phyloP scores from a whole-genome alignment of 2,113 vertebrate genomes.

The Myiozetetes cayanensis region DNA sequence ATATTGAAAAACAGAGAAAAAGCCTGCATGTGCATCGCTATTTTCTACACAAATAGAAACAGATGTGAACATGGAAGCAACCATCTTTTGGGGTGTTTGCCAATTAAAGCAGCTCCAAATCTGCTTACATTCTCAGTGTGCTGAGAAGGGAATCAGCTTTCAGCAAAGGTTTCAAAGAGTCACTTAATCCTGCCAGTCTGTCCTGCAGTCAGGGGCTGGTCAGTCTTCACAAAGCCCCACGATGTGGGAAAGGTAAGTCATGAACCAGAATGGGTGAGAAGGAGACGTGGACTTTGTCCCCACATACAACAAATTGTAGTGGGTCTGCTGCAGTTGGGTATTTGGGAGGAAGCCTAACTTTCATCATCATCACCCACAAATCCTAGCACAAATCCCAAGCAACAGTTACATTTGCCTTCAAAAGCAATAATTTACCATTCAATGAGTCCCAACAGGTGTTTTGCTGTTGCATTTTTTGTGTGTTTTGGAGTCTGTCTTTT shows the following conservation, averaged over 20 bases:
- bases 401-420: background rate
- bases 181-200: background rate
- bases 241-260: background rate
- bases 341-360: background rate
- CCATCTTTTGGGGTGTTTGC: background rate
- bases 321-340: background rate
- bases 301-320: rapidly evolving
- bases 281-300: background rate
- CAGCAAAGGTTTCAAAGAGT: background rate
- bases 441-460: background rate
- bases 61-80: background rate
- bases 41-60: background rate
- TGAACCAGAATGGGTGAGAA: background rate
- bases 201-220: background rate
- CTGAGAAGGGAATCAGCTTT: background rate
- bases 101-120: background rate
- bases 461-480: background rate
- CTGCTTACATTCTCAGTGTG: background rate
- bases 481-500: background rate
- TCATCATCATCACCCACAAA: background rate
- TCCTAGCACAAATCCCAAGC: background rate
- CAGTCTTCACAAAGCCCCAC: background rate
- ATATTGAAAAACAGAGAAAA: background rate
- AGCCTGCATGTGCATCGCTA: background rate
- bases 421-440: background rate